These are phyloP conservation scores for Actinostola sp. DNA, from an alignment of 92 coral and sea anemone genomes.

Conservation along the genomic window DNA sequence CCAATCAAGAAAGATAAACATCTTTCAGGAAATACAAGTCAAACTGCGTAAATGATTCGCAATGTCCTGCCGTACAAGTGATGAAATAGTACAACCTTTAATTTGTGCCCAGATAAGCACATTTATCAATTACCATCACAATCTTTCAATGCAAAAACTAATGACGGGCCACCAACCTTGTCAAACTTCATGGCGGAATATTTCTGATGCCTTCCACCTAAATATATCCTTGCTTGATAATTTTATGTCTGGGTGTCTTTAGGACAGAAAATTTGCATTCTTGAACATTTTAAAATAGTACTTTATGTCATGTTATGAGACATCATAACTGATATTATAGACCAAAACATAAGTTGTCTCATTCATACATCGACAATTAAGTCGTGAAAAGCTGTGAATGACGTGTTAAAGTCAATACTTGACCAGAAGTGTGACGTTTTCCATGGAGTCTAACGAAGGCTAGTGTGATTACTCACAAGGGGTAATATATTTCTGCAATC, in stretches of 20 bases:
- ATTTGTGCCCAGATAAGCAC: constrained; percentile 3
- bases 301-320: not conserved
- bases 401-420: constrained; percentile 1
- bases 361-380: too few relatives aligned
- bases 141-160: not conserved
- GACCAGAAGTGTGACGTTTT: too few relatives aligned
- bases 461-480: not conserved
- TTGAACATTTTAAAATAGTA: not conserved
- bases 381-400: not conserved
- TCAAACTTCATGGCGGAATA: not conserved
- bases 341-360: not conserved
- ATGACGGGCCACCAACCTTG: not conserved
- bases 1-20: too few relatives aligned
- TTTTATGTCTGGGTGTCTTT: too few relatives aligned
- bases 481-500: not conserved
- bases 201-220: too few relatives aligned
- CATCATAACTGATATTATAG: not conserved
- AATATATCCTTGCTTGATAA: too few relatives aligned
- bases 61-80: too few relatives aligned
- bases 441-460: not conserved
- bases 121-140: not conserved
- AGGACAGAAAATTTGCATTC: too few relatives aligned
- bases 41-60: too few relatives aligned
- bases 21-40: too few relatives aligned
- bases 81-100: too few relatives aligned